phyloP scores from a whole-genome alignment of 2,113 vertebrate species.

The Trematomus loennbergii region DNA sequence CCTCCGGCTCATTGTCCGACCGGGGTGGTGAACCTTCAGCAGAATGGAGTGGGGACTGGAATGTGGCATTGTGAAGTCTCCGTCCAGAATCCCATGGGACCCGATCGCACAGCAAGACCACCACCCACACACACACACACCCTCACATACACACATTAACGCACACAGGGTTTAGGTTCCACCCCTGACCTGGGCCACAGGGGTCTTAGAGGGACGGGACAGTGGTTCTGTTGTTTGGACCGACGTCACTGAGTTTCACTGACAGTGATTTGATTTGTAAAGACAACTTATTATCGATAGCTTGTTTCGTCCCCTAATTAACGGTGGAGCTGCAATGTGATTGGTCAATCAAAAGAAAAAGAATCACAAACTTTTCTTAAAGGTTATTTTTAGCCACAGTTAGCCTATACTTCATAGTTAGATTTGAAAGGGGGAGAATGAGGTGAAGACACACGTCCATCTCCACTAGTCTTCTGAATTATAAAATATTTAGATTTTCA shows the following conservation, averaged over 20 bases:
- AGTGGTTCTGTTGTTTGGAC: constrained; percentile 65
- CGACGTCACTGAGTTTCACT: constrained; percentile 50
- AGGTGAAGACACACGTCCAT: no score
- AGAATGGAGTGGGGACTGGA: constrained; percentile 69
- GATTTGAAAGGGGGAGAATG: no score
- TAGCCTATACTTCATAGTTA: no score
- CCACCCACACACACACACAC: constrained; percentile 21
- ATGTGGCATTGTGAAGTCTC: constrained; percentile 70
- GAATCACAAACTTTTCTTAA: no score
- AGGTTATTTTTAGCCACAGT: no score
- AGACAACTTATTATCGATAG: constrained; percentile 14
- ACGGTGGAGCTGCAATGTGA: no score
- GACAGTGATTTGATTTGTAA: neutral
- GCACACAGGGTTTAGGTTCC: constrained; percentile 58
- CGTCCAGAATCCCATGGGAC: constrained; percentile 57
- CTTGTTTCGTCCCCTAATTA: constrained; percentile 14
- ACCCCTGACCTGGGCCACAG: constrained; percentile 61
- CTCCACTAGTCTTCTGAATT: no score
- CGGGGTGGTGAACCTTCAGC: constrained; percentile 70
- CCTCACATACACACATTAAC: constrained; percentile 9
- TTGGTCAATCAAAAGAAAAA: no score
- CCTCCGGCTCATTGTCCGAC: constrained; percentile 73
- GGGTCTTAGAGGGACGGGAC: constrained; percentile 39
- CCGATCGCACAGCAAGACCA: constrained; percentile 33
- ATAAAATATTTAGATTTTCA: no score